Percentiles rank a stretch among this genome's conserved stretches.
Conservation (phyloP, 2,797 vertebrate genomes). For the Neomorphus geoffroyi region DNA sequence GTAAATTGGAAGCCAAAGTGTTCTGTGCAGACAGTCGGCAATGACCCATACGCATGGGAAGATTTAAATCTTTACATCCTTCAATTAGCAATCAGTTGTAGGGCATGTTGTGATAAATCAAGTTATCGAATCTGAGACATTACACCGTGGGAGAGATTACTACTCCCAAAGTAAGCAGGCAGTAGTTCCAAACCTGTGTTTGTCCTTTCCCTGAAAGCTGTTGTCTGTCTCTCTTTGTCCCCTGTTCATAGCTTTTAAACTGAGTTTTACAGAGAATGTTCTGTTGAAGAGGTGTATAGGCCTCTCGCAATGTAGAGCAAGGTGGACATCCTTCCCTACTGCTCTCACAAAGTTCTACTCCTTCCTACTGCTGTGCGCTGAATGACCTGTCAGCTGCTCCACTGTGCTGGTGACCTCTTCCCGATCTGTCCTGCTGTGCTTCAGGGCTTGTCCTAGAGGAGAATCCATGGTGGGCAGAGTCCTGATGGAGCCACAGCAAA, state of each 20-base stretch:
- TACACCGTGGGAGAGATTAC: background rate
- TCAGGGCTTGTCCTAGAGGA: background rate
- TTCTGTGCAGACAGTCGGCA: background rate
- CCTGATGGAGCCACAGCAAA: background rate
- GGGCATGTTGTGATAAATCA: background rate
- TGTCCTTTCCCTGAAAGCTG: background rate
- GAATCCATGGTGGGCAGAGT: background rate
- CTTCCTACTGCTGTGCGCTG: background rate
- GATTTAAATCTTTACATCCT: background rate
- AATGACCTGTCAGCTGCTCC: background rate
- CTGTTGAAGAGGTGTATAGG: background rate
- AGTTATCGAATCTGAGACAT: background rate
- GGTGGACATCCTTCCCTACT: background rate
- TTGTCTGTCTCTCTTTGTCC: background rate
- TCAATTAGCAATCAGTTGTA: background rate
- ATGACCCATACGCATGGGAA: background rate
- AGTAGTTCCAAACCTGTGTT: background rate
- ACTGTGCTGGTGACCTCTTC: background rate
- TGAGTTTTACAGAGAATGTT: background rate
- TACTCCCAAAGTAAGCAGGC: background rate
- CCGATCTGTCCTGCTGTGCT: rapidly evolving
- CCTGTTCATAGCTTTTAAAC: background rate
- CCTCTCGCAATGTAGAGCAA: background rate
- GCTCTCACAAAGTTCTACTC: background rate
- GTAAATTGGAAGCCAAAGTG: background rate